Conservation (phyloP, 1,140 invertebrate genomes). For the Homarus americanus region DNA sequence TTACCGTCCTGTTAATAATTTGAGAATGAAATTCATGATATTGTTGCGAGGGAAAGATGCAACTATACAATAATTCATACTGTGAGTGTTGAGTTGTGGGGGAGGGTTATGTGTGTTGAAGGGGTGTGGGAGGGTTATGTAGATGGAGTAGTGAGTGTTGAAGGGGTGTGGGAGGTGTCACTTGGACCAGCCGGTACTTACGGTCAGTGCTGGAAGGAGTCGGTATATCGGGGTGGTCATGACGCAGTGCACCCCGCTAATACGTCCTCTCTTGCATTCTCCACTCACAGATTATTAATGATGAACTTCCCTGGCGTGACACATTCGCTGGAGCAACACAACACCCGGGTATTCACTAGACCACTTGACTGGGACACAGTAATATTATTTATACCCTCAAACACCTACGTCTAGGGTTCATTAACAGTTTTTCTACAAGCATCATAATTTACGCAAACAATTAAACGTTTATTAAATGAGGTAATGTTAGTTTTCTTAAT, state of each 20-base stretch:
- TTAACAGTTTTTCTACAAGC: background rate
- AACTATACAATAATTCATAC: no score
- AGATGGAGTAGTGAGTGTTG: background rate
- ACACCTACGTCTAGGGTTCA: background rate
- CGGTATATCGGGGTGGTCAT: constrained; percentile 41
- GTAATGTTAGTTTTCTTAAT: background rate
- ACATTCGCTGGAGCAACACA: no score
- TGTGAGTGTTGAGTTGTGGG: no score
- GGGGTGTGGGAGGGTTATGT: background rate
- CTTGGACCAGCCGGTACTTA: background rate
- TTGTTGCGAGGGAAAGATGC: no score
- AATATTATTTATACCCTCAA: no score
- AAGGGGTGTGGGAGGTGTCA: background rate
- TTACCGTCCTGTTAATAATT: no score
- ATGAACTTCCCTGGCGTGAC: background rate
- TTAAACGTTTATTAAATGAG: background rate
- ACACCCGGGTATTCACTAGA: no score
- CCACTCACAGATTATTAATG: background rate
- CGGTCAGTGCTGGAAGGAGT: constrained; percentile 21
- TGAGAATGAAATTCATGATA: no score
- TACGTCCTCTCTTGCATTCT: constrained; percentile 20
- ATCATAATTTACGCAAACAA: background rate
- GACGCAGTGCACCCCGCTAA: constrained; percentile 21
- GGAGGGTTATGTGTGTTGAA: background rate
- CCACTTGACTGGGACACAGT: no score